A percentile compares a stretch with the other conserved stretches of the same genome.
These are phyloP conservation scores for Actinia tenebrosa DNA, from an alignment of 64 coral and sea anemone genomes.

Conservation along the genomic window DNA sequence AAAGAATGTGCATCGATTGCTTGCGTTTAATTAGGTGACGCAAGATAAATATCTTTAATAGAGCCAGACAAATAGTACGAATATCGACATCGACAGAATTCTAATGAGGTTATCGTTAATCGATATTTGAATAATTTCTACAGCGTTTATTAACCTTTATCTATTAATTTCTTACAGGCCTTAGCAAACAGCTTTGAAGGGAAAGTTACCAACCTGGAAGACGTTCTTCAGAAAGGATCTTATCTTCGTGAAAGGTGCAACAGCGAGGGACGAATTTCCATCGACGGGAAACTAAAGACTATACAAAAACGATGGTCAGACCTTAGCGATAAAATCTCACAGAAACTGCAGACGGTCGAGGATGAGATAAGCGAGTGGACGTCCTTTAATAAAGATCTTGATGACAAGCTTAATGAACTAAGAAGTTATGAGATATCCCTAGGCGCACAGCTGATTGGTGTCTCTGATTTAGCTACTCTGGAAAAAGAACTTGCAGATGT, in stretches of 20 bases:
- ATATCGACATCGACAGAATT: too few relatives aligned
- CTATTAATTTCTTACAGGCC: conserved; percentile 31
- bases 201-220: conserved; percentile 48
- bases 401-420: conserved; percentile 69
- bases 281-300: conserved; percentile 56
- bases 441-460: conserved; percentile 53
- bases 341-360: conserved; percentile 53
- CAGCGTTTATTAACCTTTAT: neutral
- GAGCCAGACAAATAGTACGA: too few relatives aligned
- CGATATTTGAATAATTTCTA: too few relatives aligned
- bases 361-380: conserved; percentile 65
- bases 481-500: conserved; percentile 63
- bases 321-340: conserved; percentile 54
- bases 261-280: conserved; percentile 49
- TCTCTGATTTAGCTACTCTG: conserved; percentile 59
- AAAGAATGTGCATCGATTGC: too few relatives aligned
- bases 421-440: conserved; percentile 78
- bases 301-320: conserved; percentile 63
- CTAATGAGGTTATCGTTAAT: too few relatives aligned
- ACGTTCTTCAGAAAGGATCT: conserved; percentile 46
- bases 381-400: conserved; percentile 36
- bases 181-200: conserved; percentile 87
- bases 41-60: too few relatives aligned
- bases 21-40: too few relatives aligned
- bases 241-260: conserved; percentile 70